Conservation (phyloP, 2,888 invertebrate species). For the Scrobipalpa costella region DNA sequence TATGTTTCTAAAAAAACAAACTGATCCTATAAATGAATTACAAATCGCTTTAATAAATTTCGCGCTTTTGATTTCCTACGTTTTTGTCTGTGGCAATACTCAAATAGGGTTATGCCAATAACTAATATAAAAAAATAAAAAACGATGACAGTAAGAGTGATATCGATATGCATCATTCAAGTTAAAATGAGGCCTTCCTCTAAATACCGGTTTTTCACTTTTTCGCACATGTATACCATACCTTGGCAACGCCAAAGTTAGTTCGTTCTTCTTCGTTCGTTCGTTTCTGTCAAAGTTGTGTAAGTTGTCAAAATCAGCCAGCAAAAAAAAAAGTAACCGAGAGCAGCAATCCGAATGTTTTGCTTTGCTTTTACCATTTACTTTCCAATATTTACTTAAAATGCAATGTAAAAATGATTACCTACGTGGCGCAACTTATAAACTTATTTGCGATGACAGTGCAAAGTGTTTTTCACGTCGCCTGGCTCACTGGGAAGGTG, state of each 20-base stretch:
- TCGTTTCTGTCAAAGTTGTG: not conserved
- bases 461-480: conserved; percentile 53
- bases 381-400: not conserved
- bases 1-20: no score
- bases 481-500: conserved; percentile 63
- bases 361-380: not conserved
- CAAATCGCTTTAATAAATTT: no score
- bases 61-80: no score
- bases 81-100: no score
- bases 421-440: conserved; percentile 60
- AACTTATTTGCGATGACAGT: conserved; percentile 55
- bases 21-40: no score
- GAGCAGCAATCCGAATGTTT: not conserved
- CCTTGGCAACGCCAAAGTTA: no score
- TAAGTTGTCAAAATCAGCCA: not conserved
- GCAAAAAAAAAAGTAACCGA: not conserved
- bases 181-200: not conserved
- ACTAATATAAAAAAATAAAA: not conserved
- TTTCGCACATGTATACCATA: not conserved
- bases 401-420: conserved; percentile 61
- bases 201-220: not conserved
- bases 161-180: not conserved
- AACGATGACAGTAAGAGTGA: not conserved
- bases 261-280: no score
- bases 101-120: no score